Evolutionary conservation across 1,140 invertebrate species (phyloP).

Genomic region (Thereuonema tuberculata): DNA sequence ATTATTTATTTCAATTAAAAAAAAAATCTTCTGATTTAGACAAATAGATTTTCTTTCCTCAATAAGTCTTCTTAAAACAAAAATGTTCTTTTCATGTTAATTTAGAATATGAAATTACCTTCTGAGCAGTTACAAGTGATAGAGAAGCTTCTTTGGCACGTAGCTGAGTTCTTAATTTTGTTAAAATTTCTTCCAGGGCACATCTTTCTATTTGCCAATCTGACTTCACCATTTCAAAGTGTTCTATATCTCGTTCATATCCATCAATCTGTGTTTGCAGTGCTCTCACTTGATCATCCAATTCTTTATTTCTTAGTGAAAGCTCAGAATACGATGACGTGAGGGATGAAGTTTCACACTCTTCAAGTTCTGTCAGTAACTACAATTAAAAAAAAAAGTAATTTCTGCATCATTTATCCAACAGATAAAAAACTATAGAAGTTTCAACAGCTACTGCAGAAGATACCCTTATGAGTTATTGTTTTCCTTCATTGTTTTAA

Average conservation of each 20-base stretch:
- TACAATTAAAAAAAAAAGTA: not conserved
- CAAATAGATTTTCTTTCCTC: too few species aligned
- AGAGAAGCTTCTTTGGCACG: constrained; percentile 22
- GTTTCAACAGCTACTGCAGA: not conserved
- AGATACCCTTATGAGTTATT: not conserved
- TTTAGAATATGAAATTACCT: too few species aligned
- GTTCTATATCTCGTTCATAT: constrained; percentile 4
- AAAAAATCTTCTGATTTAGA: too few species aligned
- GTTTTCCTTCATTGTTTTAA: not conserved
- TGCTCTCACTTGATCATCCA: not conserved
- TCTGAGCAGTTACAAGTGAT: constrained; percentile 18
- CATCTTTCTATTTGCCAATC: constrained; percentile 5
- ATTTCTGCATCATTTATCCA: not conserved
- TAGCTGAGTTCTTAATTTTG: constrained; percentile 23
- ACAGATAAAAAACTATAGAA: not conserved
- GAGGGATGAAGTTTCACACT: not conserved
- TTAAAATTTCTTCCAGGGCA: constrained; percentile 11
- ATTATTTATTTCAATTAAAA: too few species aligned
- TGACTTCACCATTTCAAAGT: constrained; percentile 6
- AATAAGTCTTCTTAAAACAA: too few species aligned
- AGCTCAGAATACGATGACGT: constrained; percentile 1
- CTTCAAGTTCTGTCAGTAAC: not conserved
- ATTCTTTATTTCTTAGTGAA: not conserved
- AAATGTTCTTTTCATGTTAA: too few species aligned
- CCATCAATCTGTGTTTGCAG: constrained; percentile 1